Evolutionary conservation across 2,113 vertebrate genomes (phyloP), one percentile per base, ranked within the genome.

Genomic region (Periophthalmus modestus): DNA sequence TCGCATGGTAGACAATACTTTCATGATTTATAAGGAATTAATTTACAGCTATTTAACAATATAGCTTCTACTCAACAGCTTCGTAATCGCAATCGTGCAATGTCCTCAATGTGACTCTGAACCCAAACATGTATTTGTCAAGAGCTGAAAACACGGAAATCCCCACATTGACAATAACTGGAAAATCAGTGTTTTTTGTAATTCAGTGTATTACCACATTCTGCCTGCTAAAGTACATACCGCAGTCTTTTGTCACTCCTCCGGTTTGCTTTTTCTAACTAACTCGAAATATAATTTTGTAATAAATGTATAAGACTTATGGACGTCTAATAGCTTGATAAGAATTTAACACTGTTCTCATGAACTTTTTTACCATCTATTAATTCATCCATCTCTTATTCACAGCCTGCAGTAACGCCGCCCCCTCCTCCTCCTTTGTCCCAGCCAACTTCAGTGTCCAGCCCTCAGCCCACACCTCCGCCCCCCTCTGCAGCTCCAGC

Each of bases 371-470:
- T 43, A 43, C 9, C 1, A 10, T 7, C 7, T 55, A 55, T 55
- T 55, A 10, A 55, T 55, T 33, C 7, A 0, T 7, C 28, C 28
- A 0, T 18, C 33, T 75, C 7, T 78, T 67, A 21, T 55, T 71
- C 34, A 2, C 88, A 94, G 92, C 91, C 92, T 14, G 82, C 94
- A 82, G 89, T 94, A 82, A 92, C 94, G 2, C 92, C 95, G 83
- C 92, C 96, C 91, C 92, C 95, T 0, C 90, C 96, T 89, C 89
- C 88, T 15, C 34, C 33, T 9, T 67, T 34, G 10, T 74, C 82
- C 50, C 93, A 93, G 73, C 93, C 94, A 83, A 88, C 91, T 52
- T 91, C 92, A 58, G 94, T 93, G 74, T 93, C 89, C 91, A 94
- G 75, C 86, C 93, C 94, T 72, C 95, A 94, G 73, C 91, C 94